These are phyloP conservation scores for Elgaria multicarinata DNA, from an alignment of 2,113 vertebrate species.

Conservation along the genomic window DNA sequence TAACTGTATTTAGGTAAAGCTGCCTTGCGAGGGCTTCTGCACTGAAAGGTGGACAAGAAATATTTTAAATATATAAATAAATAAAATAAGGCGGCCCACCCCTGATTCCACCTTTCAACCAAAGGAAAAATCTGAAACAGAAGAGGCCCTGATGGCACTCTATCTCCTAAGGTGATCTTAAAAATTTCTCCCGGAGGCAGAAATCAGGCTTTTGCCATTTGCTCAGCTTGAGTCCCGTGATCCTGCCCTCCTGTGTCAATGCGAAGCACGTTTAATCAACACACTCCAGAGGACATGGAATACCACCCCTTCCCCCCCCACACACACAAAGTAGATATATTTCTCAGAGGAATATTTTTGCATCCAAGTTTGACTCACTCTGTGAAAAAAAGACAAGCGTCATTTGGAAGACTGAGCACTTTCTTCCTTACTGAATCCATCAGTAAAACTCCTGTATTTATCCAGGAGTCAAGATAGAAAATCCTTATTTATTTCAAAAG, in stretches of 20 bases:
- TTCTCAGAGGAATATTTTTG: neutral
- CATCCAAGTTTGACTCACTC: neutral
- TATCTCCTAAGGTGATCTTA: slow-evolving; percentile 17
- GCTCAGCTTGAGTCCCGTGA: neutral
- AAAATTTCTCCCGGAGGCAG: slow-evolving; percentile 40
- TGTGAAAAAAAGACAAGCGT: neutral
- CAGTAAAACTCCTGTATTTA: neutral
- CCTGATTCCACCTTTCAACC: neutral
- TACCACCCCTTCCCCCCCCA: neutral
- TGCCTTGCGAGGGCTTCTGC: too few species aligned
- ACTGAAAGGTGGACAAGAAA: too few species aligned
- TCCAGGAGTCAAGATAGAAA: neutral
- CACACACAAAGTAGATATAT: neutral
- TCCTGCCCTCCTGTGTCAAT: neutral
- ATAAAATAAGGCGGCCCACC: too few species aligned
- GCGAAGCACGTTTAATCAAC: neutral
- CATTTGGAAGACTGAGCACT: neutral
- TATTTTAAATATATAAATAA: too few species aligned
- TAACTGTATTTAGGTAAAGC: too few species aligned
- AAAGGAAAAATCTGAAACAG: neutral
- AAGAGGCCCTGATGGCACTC: slow-evolving; percentile 29
- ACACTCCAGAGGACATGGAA: neutral
- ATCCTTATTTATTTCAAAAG: neutral
- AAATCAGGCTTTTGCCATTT: slow-evolving; percentile 23
- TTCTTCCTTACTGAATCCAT: neutral